These are phyloP conservation scores for Limnothrissa miodon DNA, from an alignment of 2,113 vertebrate species.

Conservation along the genomic window DNA sequence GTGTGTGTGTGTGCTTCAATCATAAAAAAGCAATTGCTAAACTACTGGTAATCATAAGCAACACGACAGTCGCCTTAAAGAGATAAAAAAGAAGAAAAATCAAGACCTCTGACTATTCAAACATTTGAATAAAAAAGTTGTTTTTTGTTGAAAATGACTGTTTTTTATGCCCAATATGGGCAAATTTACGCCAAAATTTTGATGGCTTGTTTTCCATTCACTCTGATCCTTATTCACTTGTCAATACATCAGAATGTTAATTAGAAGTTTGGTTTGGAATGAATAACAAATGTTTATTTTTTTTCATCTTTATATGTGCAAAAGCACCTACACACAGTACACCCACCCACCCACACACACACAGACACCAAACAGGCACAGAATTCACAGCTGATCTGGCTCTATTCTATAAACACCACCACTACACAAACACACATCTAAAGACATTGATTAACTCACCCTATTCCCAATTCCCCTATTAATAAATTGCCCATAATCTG, in stretches of 20 bases:
- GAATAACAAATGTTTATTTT: background rate
- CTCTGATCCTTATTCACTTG: background rate
- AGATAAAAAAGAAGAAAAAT: background rate
- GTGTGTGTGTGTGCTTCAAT: background rate
- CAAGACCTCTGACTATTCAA: background rate
- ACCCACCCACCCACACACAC: slow-evolving; percentile 26
- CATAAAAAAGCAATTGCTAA: slow-evolving; percentile 20
- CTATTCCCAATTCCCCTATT: slow-evolving; percentile 35
- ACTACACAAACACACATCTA: slow-evolving; percentile 15
- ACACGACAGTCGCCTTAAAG: background rate
- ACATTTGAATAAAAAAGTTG: background rate
- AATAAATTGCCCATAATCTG: slow-evolving; percentile 48
- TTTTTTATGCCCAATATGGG: background rate
- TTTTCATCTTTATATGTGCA: background rate
- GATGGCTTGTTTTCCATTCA: background rate
- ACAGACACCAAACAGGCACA: background rate
- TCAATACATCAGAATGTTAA: background rate
- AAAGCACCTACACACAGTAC: slow-evolving; percentile 18
- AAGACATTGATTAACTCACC: slow-evolving; percentile 31
- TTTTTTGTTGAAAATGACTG: background rate
- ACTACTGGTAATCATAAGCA: background rate
- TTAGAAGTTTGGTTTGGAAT: background rate
- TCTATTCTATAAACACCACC: slow-evolving; percentile 20
- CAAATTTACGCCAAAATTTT: background rate
- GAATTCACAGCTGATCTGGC: slow-evolving; percentile 7